Percentiles rank a stretch among this genome's conserved stretches.
phyloP scores from a whole-genome alignment of 1,140 invertebrate genomes.

The Aphis craccivora region DNA sequence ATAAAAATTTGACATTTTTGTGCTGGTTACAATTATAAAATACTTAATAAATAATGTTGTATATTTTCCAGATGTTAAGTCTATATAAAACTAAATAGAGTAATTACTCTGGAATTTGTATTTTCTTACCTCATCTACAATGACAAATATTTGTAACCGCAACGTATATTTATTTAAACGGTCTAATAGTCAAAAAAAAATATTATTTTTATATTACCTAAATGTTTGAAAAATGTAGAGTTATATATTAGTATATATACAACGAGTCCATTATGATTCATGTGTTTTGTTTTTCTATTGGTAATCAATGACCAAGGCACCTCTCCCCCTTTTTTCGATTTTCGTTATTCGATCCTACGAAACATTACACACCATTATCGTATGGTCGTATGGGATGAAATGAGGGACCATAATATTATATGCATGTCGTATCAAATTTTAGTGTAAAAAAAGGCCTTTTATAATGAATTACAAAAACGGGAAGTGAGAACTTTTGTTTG shows the following conservation, averaged over 20 bases:
- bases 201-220: background rate
- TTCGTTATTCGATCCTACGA: background rate
- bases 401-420: background rate
- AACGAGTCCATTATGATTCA: background rate
- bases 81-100: background rate
- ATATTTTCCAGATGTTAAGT: background rate
- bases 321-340: background rate
- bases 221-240: background rate
- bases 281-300: background rate
- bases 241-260: background rate
- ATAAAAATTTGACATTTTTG: background rate
- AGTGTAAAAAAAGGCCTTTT: background rate
- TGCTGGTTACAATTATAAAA: background rate
- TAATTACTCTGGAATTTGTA: background rate
- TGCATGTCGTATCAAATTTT: slow-evolving; percentile 18
- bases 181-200: background rate
- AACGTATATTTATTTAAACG: background rate
- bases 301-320: background rate
- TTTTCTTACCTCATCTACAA: background rate
- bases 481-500: slow-evolving; percentile 13
- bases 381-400: background rate
- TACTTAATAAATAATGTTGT: background rate
- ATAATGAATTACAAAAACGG: background rate
- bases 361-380: slow-evolving; percentile 19
- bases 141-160: background rate